Conservation (phyloP, 2,797 vertebrate species). For the Clarias platycephalus region DNA sequence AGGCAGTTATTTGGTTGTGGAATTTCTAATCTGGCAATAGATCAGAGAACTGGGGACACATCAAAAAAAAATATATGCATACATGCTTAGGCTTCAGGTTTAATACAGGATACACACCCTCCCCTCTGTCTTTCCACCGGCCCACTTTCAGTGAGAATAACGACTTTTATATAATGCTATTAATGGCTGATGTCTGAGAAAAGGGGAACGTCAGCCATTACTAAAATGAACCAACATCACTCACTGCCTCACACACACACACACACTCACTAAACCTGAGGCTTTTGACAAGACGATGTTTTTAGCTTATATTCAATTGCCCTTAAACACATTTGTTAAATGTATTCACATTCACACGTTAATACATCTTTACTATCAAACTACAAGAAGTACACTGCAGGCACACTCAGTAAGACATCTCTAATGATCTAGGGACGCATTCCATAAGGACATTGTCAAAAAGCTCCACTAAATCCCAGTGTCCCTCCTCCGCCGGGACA, state of each 20-base stretch:
- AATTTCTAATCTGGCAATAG: constrained; percentile 26
- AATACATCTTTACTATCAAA: not conserved
- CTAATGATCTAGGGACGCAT: no score
- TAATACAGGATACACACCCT: constrained; percentile 28
- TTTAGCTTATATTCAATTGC: not conserved
- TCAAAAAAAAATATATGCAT: not conserved
- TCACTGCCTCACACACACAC: not conserved
- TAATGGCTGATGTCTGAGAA: constrained; percentile 38
- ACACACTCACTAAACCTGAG: no score
- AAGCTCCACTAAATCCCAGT: not conserved
- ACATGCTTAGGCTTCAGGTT: constrained; percentile 10
- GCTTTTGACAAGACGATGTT: no score
- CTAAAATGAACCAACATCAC: constrained; percentile 12
- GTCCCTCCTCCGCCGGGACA: not conserved
- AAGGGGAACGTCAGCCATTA: constrained; percentile 25
- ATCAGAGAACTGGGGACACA: constrained; percentile 8
- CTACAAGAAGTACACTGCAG: not conserved
- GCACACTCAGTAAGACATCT: not conserved
- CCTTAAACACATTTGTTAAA: no score
- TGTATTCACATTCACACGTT: not conserved
- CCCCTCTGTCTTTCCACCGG: constrained; percentile 20
- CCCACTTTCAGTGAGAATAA: constrained; percentile 31
- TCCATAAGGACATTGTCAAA: not conserved
- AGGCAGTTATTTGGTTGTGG: constrained; percentile 26
- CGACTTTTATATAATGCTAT: constrained; percentile 35